Base-by-base conservation (phyloP, 2,888 invertebrate genomes). In the Cryptocephalus primarius region DNA sequence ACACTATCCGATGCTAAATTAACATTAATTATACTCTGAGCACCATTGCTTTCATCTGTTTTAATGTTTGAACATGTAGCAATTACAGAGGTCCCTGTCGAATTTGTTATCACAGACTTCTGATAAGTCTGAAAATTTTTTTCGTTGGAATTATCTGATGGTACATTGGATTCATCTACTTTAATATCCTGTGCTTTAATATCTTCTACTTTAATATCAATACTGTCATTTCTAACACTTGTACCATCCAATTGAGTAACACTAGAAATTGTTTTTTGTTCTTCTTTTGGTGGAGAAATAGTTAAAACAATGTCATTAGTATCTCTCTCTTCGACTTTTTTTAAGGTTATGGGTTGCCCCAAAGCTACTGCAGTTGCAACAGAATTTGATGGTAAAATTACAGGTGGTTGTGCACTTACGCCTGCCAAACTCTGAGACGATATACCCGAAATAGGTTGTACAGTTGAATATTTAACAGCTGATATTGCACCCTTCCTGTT, bases 401-500 rank as follows among this genome's bases (percentile, higher is more conserved):
- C 69, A 13, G 72, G 65, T 34, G 68, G 67, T 55, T 72, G 72
- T 32, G 69, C 65, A 50, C 63, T 65, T 11, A 71, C 67, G n/a
- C 65, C 65, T 9, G 67, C 61, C 33, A 71, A 47, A 52, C 60
- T 67, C 53, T 70, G 71, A 9, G 72, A 65, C 31, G 70, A 65
- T 44, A 73, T 69, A 33, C 70, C 68, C 34, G 66, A 65, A 47
- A 69, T 60, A 6, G 70, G 69, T 56, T 71, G 72, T 45, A 72
- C 63, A 13, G 70, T 62, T 4, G 71, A 70, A 55, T 70, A 71
- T 44, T 79, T 75, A 1, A 80, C 77, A 8, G 78, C 77, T 1
- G 78, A 75, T 14, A 78, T 72, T 14, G 75, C 63, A 36, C 77
- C 56, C 57, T 79, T 79, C 45, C 80, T 77, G 33, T 76, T 76